Evolutionary conservation across 2,113 vertebrate species (phyloP).

Genomic region (Nettapus auritus): DNA sequence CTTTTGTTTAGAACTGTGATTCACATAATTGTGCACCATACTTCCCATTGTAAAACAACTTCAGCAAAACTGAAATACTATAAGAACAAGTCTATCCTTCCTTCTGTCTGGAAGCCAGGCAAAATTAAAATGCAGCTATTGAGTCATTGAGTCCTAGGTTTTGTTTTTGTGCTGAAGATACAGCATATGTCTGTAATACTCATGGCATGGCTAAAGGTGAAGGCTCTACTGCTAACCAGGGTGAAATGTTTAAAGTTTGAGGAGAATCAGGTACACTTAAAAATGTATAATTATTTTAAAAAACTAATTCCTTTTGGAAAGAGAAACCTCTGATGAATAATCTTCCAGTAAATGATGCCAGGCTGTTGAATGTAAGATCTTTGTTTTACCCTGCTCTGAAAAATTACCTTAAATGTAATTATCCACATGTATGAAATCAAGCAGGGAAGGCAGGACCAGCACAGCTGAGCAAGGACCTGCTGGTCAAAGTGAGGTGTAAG

Average conservation of each 20-base stretch:
- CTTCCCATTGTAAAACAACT: not conserved
- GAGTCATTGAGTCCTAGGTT: not conserved
- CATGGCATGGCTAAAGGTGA: not conserved
- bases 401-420: not conserved
- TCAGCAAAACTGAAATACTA: not conserved
- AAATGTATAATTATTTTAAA: fast-evolving
- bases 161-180: not conserved
- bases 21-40: not conserved
- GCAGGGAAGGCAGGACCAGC: too few relatives aligned
- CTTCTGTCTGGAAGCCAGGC: not conserved
- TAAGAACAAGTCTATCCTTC: not conserved
- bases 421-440: too few relatives aligned
- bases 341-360: not conserved
- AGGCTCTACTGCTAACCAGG: not conserved
- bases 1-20: not conserved
- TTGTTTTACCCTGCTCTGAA: not conserved
- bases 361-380: not conserved
- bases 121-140: not conserved
- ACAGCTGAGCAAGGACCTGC: too few relatives aligned
- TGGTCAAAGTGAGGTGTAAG: too few relatives aligned
- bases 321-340: not conserved
- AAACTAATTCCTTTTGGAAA: not conserved
- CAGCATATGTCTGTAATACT: not conserved
- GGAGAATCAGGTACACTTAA: not conserved
- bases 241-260: not conserved